These are phyloP conservation scores for Eudemis profundana DNA, from an alignment of 2,888 invertebrate genomes.

Conservation along the genomic window DNA sequence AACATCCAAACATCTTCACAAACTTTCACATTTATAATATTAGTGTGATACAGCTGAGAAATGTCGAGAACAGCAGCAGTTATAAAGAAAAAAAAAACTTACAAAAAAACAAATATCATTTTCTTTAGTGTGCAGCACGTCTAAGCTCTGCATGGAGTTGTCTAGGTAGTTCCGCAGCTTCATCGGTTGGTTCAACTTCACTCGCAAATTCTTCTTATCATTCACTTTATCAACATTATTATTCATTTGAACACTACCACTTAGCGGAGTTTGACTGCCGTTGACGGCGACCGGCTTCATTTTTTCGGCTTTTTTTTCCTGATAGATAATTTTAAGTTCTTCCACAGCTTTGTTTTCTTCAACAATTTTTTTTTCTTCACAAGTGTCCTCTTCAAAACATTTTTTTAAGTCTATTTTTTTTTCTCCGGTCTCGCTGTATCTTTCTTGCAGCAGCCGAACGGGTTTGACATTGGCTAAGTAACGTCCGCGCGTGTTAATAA, in stretches of 20 bases:
- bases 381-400: too few species aligned
- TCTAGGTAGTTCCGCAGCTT: slow-evolving; percentile 67
- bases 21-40: too few species aligned
- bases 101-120: slow-evolving; percentile 67
- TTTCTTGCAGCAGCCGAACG: slow-evolving; percentile 58
- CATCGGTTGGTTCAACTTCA: slow-evolving; percentile 75
- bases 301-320: background rate
- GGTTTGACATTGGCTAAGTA: slow-evolving; percentile 56
- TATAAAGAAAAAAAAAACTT: too few species aligned
- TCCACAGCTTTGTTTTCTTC: slow-evolving; percentile 33
- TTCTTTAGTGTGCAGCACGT: slow-evolving; percentile 67
- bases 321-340: slow-evolving; percentile 17
- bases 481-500: slow-evolving; percentile 16
- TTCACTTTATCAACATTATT: slow-evolving; percentile 56
- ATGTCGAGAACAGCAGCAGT: too few species aligned
- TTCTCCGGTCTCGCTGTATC: slow-evolving; percentile 51
- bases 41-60: too few species aligned
- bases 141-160: slow-evolving; percentile 63
- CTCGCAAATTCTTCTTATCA: slow-evolving; percentile 64
- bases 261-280: slow-evolving; percentile 64
- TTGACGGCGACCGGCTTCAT: slow-evolving; percentile 49
- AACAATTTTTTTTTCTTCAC: slow-evolving; percentile 41
- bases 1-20: too few species aligned
- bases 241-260: slow-evolving; percentile 64
- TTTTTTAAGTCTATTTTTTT: slow-evolving; percentile 40